phyloP scores from a whole-genome alignment of 1,140 invertebrate species.

The Ceratina australensis region DNA sequence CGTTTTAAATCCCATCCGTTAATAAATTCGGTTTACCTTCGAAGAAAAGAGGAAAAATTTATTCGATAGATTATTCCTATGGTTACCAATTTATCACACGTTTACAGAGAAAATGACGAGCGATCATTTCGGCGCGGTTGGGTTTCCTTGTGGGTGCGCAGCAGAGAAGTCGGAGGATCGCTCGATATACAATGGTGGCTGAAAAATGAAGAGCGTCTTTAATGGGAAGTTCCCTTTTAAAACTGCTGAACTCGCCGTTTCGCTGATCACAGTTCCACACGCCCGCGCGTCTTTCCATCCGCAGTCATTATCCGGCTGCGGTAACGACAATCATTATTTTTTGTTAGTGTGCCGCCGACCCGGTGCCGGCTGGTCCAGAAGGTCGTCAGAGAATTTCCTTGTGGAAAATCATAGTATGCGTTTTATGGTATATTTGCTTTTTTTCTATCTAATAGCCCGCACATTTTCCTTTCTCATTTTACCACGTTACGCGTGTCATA shows the following conservation, averaged over 20 bases:
- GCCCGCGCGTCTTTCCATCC: slow-evolving; percentile 12
- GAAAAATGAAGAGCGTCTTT: slow-evolving; percentile 25
- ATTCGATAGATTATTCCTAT: not conserved
- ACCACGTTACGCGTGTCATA: not conserved
- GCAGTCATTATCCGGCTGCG: slow-evolving; percentile 60
- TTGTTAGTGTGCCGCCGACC: slow-evolving; percentile 56
- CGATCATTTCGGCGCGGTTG: not conserved
- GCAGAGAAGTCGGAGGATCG: not conserved
- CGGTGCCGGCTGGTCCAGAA: slow-evolving; percentile 42
- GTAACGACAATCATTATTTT: slow-evolving; percentile 70
- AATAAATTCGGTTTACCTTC: no score
- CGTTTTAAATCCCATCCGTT: no score
- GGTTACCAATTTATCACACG: not conserved
- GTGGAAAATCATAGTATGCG: slow-evolving; percentile 39
- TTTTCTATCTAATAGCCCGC: not conserved
- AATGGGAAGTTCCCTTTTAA: slow-evolving; percentile 1
- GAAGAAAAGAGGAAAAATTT: not conserved
- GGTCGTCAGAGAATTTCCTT: slow-evolving; percentile 51
- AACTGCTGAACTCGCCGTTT: slow-evolving; percentile 32
- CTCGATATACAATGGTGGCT: not conserved
- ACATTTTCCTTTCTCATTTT: not conserved
- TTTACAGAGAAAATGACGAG: not conserved
- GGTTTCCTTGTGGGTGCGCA: not conserved
- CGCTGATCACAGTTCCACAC: slow-evolving; percentile 41
- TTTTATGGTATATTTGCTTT: not conserved